phyloP scores from a whole-genome alignment of 1,140 invertebrate species.

The Drosophila serrata region DNA sequence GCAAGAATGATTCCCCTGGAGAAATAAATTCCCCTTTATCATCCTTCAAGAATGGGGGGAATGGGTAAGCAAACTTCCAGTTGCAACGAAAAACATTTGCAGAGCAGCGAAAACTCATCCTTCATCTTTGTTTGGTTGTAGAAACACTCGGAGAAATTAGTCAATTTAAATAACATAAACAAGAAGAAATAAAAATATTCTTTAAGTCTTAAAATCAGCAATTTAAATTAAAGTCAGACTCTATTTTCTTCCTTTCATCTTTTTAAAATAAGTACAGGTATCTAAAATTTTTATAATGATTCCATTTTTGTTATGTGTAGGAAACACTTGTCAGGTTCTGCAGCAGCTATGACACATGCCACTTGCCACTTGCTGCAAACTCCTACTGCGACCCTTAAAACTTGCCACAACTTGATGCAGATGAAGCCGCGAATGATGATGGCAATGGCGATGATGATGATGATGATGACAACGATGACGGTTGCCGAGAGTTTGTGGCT shows the following conservation, averaged over 20 bases:
- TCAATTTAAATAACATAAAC: too few relatives aligned
- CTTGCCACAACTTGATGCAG: constrained; percentile 56
- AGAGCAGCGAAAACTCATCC: constrained; percentile 17
- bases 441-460: constrained; percentile 38
- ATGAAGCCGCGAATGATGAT: constrained; percentile 46
- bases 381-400: constrained; percentile 54
- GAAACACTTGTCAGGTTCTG: constrained; percentile 42
- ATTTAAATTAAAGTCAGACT: not conserved
- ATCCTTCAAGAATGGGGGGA: not conserved
- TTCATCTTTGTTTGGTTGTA: not conserved
- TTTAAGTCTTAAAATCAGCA: not conserved
- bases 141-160: not conserved
- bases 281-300: too few relatives aligned
- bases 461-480: constrained; percentile 18
- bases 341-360: constrained; percentile 51
- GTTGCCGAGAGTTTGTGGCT: constrained; percentile 41
- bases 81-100: constrained; percentile 37
- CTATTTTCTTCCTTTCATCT: not conserved
- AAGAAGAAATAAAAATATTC: not conserved
- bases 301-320: constrained; percentile 1
- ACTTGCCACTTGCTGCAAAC: constrained; percentile 36
- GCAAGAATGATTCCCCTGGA: constrained; percentile 9
- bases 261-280: not conserved
- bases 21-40: constrained; percentile 20
- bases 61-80: constrained; percentile 27